These are phyloP conservation scores for Ophonus ardosiacus DNA, from an alignment of 2,888 invertebrate species.

Conservation along the genomic window DNA sequence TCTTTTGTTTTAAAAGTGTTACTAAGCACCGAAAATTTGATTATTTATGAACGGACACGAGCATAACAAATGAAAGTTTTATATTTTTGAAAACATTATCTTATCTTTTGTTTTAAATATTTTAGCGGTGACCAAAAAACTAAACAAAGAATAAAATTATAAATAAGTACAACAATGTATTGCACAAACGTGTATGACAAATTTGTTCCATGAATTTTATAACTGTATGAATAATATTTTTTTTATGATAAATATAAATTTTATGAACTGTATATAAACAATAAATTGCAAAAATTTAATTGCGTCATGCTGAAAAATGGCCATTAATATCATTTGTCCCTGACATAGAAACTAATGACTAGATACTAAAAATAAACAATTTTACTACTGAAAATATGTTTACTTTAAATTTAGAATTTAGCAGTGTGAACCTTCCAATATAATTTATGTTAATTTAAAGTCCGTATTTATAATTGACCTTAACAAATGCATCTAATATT, in stretches of 20 bases:
- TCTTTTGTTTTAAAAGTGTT: neutral
- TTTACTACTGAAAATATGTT: neutral
- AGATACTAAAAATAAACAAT: neutral
- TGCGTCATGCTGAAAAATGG: neutral
- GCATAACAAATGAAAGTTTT: no score
- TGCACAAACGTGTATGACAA: neutral
- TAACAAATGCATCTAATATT: no score
- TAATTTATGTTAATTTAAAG: neutral
- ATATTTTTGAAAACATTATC: neutral
- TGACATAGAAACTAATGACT: neutral
- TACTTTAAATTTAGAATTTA: neutral
- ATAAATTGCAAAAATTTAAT: neutral
- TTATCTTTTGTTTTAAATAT: slow-evolving; percentile 17
- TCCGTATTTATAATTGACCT: no score
- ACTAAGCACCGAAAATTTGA: neutral
- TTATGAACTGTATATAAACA: neutral
- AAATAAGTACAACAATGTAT: neutral
- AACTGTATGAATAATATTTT: neutral
- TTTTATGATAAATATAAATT: neutral
- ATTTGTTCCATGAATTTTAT: neutral
- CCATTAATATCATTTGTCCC: neutral
- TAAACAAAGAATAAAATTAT: no score
- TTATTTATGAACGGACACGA: neutral
- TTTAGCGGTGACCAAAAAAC: neutral
- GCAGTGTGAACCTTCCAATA: neutral